Conservation (phyloP, 1,140 invertebrate species). For the Listronotus bonariensis region DNA sequence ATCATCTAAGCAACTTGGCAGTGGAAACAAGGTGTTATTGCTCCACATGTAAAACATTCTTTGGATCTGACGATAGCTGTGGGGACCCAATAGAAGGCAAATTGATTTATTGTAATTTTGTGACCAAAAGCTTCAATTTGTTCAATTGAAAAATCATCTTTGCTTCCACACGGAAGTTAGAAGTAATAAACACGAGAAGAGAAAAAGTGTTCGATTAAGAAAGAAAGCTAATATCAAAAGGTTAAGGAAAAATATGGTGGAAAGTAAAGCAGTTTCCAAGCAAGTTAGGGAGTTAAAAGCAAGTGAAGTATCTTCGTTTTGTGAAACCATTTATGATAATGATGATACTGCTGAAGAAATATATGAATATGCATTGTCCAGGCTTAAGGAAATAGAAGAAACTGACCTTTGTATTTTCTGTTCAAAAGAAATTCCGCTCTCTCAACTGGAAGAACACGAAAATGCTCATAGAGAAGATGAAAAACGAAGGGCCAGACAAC, state of each 20-base stretch:
- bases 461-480: constrained; percentile 17
- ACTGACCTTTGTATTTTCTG: constrained; percentile 29
- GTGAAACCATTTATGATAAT: no score
- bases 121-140: neutral
- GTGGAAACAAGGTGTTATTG: constrained; percentile 3
- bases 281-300: no score
- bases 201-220: neutral
- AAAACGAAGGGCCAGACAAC: neutral
- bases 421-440: constrained; percentile 20
- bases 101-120: neutral
- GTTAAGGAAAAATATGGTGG: no score
- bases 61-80: neutral
- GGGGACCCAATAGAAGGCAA: neutral
- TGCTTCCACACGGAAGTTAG: neutral
- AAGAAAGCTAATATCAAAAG: neutral
- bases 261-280: no score
- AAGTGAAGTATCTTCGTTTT: no score
- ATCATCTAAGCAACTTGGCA: neutral
- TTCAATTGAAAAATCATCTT: neutral
- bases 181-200: neutral
- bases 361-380: neutral
- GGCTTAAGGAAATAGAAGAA: neutral
- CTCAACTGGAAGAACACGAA: constrained; percentile 9
- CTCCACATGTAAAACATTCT: neutral
- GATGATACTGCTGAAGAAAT: neutral